Evolutionary conservation across 2,797 vertebrate genomes (phyloP).

Genomic region (Diplodus puntazzo): DNA sequence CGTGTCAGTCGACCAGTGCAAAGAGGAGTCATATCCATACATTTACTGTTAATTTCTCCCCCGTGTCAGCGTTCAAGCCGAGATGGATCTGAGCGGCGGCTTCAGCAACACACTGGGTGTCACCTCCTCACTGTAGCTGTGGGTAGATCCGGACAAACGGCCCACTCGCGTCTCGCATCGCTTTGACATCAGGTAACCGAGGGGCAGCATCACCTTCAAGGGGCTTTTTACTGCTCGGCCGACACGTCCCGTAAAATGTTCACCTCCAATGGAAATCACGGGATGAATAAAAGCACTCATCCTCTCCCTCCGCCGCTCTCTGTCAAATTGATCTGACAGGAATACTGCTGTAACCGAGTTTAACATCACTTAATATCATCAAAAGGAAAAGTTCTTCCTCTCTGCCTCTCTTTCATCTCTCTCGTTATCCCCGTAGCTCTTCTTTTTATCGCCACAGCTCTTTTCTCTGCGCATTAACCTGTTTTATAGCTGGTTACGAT

Average conservation of each 20-base stretch:
- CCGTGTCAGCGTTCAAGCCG: background rate
- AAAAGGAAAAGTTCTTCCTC: background rate
- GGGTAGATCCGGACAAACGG: slow-evolving; percentile 46
- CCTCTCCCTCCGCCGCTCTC: background rate
- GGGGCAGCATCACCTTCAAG: background rate
- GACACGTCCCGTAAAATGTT: slow-evolving; percentile 10
- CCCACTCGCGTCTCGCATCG: slow-evolving; percentile 15
- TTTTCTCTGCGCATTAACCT: slow-evolving; percentile 27
- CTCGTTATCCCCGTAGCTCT: background rate
- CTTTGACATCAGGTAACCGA: slow-evolving; percentile 35
- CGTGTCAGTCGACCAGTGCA: background rate
- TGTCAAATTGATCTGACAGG: slow-evolving; percentile 11
- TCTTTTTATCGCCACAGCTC: slow-evolving; percentile 1
- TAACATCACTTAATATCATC: slow-evolving; percentile 9
- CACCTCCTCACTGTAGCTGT: slow-evolving; percentile 20
- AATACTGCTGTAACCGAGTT: slow-evolving; percentile 25
- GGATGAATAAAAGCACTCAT: slow-evolving; percentile 30
- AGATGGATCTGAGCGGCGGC: slow-evolving; percentile 11
- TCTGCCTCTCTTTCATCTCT: background rate
- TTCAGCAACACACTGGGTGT: slow-evolving; percentile 27
- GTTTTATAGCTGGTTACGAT: slow-evolving; percentile 18
- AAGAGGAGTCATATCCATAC: background rate
- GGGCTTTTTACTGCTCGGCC: slow-evolving; percentile 9
- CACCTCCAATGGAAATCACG: slow-evolving; percentile 26
- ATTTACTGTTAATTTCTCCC: background rate